A percentile compares a stretch with the other conserved stretches of the same genome.
Evolutionary conservation across 2,888 invertebrate genomes (phyloP).

Genomic region (Acleris cristana): DNA sequence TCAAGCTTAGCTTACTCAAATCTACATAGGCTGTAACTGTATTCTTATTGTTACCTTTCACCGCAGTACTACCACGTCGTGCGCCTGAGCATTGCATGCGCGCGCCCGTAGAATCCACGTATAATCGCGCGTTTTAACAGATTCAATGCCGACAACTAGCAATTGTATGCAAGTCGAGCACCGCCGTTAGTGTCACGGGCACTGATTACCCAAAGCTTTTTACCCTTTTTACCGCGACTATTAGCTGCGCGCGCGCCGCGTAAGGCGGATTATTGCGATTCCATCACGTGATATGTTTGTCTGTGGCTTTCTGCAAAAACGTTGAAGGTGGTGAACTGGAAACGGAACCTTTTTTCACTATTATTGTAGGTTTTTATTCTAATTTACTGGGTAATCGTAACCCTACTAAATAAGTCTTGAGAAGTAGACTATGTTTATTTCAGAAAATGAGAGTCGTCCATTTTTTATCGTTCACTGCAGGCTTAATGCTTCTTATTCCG

Average conservation of each 20-base stretch:
- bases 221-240: constrained; percentile 29
- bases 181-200: no score
- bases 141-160: no score
- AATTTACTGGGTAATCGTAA: no score
- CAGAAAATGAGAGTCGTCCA: no score
- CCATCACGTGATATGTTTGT: constrained; percentile 29
- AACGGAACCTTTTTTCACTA: not conserved
- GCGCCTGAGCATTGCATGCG: constrained; percentile 39
- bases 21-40: no score
- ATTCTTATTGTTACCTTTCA: not conserved
- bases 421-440: no score
- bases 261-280: constrained; percentile 33
- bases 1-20: no score
- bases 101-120: constrained; percentile 36
- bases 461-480: no score
- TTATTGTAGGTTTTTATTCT: no score
- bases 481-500: no score
- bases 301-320: constrained; percentile 7
- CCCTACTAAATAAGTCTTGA: no score
- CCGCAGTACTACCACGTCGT: constrained; percentile 10
- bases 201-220: constrained; percentile 10
- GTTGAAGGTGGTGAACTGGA: constrained; percentile 8
- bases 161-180: no score
- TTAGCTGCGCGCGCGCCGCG: constrained; percentile 22
- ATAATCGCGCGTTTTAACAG: constrained; percentile 19